These are phyloP conservation scores for Brachyrhaphis roseni DNA, from an alignment of 2,797 vertebrate species.

Conservation along the genomic window DNA sequence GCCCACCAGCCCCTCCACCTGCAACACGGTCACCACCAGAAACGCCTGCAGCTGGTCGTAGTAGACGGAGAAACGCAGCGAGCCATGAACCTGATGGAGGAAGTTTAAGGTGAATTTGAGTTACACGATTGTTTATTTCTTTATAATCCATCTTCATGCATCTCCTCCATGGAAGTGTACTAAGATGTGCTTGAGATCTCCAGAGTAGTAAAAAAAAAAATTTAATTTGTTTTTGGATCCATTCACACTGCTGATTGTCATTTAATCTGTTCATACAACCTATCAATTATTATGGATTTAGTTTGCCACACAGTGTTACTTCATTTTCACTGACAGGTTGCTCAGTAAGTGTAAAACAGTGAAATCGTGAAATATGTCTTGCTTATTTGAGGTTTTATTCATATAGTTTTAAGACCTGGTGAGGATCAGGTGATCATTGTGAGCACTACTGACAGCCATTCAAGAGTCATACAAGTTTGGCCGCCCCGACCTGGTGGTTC, in stretches of 20 bases:
- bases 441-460: too few relatives aligned
- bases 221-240: neutral
- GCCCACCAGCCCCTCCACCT: slow-evolving; percentile 66
- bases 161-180: neutral
- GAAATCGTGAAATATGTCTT: neutral
- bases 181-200: neutral
- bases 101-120: neutral
- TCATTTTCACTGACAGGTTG: neutral
- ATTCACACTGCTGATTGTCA: neutral
- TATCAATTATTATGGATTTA: neutral
- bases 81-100: slow-evolving; percentile 52
- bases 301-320: neutral
- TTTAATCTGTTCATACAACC: neutral
- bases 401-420: neutral
- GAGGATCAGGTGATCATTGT: neutral
- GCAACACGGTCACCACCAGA: slow-evolving; percentile 77
- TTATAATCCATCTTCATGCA: neutral
- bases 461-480: too few relatives aligned
- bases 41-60: slow-evolving; percentile 65
- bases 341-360: neutral
- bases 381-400: neutral
- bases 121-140: neutral
- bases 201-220: neutral
- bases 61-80: slow-evolving; percentile 76
- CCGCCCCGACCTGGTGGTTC: too few relatives aligned